Evolutionary conservation across 2,797 vertebrate species (phyloP).

Genomic region (Mareca penelope): DNA sequence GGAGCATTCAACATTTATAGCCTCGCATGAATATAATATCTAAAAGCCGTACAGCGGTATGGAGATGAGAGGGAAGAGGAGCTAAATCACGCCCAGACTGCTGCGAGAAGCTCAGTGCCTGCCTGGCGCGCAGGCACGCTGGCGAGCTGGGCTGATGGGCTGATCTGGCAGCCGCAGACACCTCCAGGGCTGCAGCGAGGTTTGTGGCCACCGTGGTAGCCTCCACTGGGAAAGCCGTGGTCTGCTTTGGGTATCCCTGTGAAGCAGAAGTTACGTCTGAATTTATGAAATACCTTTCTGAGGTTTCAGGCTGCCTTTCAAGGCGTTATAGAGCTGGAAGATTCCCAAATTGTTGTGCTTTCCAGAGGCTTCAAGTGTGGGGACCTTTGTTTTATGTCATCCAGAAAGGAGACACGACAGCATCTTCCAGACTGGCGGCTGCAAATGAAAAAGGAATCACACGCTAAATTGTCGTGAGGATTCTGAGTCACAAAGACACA

Average conservation of each 20-base stretch:
- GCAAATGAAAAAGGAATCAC: background rate
- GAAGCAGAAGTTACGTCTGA: background rate
- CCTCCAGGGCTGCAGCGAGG: background rate
- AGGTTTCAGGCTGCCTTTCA: background rate
- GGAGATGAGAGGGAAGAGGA: background rate
- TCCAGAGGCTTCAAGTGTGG: background rate
- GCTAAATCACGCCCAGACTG: background rate
- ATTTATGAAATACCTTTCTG: background rate
- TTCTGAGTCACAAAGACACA: background rate
- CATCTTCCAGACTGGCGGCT: background rate
- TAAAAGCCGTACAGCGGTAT: background rate
- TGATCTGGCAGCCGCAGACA: background rate
- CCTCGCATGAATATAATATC: slow-evolving; percentile 6
- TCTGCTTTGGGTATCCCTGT: background rate
- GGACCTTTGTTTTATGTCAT: background rate
- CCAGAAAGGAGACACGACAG: background rate
- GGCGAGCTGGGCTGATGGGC: background rate
- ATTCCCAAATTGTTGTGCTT: background rate
- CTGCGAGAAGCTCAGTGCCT: background rate
- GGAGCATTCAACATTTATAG: slow-evolving; percentile 14
- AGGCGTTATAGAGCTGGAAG: background rate
- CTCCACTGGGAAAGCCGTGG: background rate
- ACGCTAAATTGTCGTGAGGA: background rate
- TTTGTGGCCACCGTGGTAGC: background rate
- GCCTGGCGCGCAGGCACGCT: background rate